These are phyloP conservation scores for Neosilurus hyrtlii DNA, from an alignment of 2,797 vertebrate species.

Conservation along the genomic window DNA sequence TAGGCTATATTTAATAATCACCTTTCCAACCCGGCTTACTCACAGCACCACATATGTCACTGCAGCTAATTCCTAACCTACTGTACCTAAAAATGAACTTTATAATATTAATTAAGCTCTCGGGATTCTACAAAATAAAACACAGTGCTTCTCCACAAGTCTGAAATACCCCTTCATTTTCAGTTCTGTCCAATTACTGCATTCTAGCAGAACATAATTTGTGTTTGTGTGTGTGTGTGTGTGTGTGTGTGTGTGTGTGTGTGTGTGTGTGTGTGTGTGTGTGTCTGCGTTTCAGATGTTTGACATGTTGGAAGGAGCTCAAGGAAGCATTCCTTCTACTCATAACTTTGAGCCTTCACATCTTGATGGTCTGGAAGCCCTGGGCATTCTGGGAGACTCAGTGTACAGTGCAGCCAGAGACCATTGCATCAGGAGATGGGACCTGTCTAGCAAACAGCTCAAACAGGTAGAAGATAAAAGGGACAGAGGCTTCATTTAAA, in stretches of 20 bases:
- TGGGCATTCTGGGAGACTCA: conserved; percentile 81
- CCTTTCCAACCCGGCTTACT: conserved; percentile 36
- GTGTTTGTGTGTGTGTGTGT: not conserved
- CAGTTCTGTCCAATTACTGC: conserved; percentile 19
- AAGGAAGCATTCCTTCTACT: conserved; percentile 84
- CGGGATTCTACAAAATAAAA: conserved; percentile 11
- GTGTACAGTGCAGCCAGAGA: conserved; percentile 93
- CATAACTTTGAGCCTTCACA: conserved; percentile 90
- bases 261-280: not conserved
- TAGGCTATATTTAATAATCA: conserved; percentile 41
- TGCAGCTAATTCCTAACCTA: conserved; percentile 20
- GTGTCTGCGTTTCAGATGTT: conserved; percentile 80
- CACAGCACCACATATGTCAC: conserved; percentile 25
- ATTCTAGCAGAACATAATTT: not conserved
- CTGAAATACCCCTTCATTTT: conserved; percentile 31
- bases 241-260: not conserved
- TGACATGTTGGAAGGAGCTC: conserved; percentile 90
- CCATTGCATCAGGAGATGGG: conserved; percentile 93
- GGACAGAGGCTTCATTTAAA: not conserved
- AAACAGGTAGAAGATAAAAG: conserved; percentile 73
- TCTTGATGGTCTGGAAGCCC: conserved; percentile 89
- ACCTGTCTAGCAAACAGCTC: conserved; percentile 85
- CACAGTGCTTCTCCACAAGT: not conserved
- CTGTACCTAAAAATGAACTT: conserved; percentile 35
- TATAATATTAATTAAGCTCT: conserved; percentile 25